Conservation (phyloP, 1,140 invertebrate genomes). For the Bombus affinis region DNA sequence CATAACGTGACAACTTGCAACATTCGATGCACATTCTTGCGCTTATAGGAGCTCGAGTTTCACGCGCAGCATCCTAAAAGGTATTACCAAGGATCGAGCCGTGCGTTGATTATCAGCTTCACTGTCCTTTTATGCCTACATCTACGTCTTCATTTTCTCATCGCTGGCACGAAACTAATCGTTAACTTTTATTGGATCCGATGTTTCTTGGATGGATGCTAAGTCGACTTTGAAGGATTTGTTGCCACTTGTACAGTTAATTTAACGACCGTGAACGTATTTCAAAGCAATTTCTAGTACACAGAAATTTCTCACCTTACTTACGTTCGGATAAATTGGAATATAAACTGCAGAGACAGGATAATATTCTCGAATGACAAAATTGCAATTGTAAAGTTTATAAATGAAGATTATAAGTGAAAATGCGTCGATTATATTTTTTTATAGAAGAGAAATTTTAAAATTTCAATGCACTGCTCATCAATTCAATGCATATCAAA, state of each 20-base stretch:
- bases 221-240: background rate
- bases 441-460: too few relatives aligned
- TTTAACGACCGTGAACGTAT: too few relatives aligned
- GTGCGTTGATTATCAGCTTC: slow-evolving; percentile 53
- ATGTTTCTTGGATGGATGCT: slow-evolving; percentile 18
- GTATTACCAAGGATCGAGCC: slow-evolving; percentile 37
- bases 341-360: too few relatives aligned
- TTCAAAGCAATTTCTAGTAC: too few relatives aligned
- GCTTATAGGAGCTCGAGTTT: slow-evolving; percentile 56
- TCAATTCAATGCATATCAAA: too few relatives aligned
- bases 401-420: too few relatives aligned
- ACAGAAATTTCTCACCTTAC: too few relatives aligned
- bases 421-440: too few relatives aligned
- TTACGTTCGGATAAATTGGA: too few relatives aligned
- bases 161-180: background rate
- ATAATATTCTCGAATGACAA: too few relatives aligned
- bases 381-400: too few relatives aligned
- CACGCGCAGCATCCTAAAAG: slow-evolving; percentile 48
- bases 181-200: slow-evolving; percentile 9
- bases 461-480: too few relatives aligned
- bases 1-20: slow-evolving; percentile 39
- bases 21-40: slow-evolving; percentile 18
- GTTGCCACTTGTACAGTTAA: background rate
- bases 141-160: slow-evolving; percentile 53
- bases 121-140: slow-evolving; percentile 40